Conservation (phyloP, 1,140 invertebrate species). For the Procambarus virginalis region DNA sequence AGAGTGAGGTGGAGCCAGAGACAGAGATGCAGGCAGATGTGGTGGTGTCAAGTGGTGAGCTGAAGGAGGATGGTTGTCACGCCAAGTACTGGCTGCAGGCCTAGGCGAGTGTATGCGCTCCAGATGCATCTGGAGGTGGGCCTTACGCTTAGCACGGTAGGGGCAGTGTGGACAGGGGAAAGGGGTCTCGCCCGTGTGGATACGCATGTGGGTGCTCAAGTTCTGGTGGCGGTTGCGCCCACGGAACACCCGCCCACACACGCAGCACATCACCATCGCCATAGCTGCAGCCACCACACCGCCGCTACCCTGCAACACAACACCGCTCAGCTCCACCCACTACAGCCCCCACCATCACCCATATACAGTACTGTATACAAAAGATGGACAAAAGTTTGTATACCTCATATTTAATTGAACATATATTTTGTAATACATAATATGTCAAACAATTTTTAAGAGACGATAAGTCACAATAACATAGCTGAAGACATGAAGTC, state of each 20-base stretch:
- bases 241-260: constrained; percentile 65
- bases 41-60: constrained; percentile 37
- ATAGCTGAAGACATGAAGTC: no score
- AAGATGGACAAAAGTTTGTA: neutral
- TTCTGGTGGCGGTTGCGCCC: constrained; percentile 69
- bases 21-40: constrained; percentile 15
- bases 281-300: constrained; percentile 50
- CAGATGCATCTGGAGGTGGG: constrained; percentile 67
- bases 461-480: no score
- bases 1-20: neutral
- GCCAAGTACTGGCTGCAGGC: constrained; percentile 11
- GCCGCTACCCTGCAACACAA: constrained; percentile 61
- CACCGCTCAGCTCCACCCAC: constrained; percentile 59
- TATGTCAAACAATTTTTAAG: no score
- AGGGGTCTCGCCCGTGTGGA: constrained; percentile 76
- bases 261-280: constrained; percentile 59
- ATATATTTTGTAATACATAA: neutral
- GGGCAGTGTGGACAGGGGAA: constrained; percentile 77
- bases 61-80: constrained; percentile 14
- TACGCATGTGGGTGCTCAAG: constrained; percentile 72
- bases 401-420: neutral
- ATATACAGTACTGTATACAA: constrained; percentile 15
- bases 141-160: constrained; percentile 68
- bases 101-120: constrained; percentile 56
- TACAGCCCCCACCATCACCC: constrained; percentile 17